phyloP scores from a whole-genome alignment of 2,888 invertebrate genomes.

The Tyria jacobaeae region DNA sequence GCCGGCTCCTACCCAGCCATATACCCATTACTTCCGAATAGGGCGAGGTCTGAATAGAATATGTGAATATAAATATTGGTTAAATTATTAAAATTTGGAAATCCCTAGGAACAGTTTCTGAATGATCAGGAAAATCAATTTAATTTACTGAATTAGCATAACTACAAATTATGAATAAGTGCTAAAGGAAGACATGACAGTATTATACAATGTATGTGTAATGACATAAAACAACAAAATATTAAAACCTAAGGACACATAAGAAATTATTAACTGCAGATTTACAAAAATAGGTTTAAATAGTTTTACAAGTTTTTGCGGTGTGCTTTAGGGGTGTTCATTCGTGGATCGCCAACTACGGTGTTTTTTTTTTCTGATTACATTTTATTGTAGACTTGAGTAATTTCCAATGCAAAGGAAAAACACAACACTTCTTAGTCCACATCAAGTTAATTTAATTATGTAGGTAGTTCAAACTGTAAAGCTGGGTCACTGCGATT shows the following conservation, averaged over 20 bases:
- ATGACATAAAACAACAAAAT: background rate
- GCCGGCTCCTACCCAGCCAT: constrained; percentile 34
- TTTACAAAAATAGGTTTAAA: background rate
- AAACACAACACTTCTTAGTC: constrained; percentile 22
- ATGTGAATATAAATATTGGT: background rate
- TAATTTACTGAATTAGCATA: background rate
- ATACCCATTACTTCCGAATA: constrained; percentile 32
- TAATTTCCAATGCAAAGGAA: constrained; percentile 20
- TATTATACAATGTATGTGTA: background rate
- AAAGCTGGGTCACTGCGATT: constrained; percentile 38
- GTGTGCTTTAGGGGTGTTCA: no score
- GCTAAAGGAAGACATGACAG: background rate
- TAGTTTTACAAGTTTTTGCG: background rate
- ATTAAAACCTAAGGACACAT: background rate
- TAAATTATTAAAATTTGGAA: constrained; percentile 23
- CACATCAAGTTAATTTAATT: constrained; percentile 30
- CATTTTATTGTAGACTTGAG: constrained; percentile 13
- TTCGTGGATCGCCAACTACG: background rate
- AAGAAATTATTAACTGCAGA: background rate
- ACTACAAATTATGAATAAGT: constrained; percentile 7
- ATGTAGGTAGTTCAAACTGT: constrained; percentile 27
- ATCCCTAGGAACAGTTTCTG: constrained; percentile 24
- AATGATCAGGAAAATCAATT: constrained; percentile 33
- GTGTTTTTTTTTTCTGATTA: constrained; percentile 11
- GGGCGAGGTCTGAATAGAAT: constrained; percentile 12